phyloP scores from a whole-genome alignment of 2,888 invertebrate genomes.

The Neoscelio sp. region DNA sequence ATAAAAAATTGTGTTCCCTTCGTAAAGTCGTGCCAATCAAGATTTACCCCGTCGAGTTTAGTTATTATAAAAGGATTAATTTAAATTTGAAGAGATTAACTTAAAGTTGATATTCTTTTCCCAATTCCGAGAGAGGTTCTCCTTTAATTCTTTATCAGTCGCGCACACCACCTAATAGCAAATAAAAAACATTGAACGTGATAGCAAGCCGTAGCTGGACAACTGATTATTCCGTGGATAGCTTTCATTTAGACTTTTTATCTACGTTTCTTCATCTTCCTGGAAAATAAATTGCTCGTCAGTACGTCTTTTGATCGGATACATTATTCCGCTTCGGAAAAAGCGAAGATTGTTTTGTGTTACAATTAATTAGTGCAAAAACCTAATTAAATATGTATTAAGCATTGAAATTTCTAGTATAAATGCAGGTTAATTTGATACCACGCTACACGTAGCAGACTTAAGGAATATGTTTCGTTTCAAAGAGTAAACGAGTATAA shows the following conservation, averaged over 20 bases:
- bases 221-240: slow-evolving; percentile 39
- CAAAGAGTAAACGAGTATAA: no score
- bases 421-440: no score
- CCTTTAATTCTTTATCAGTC: slow-evolving; percentile 59
- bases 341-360: slow-evolving; percentile 21
- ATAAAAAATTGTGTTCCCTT: slow-evolving; percentile 4
- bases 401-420: no score
- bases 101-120: slow-evolving; percentile 29
- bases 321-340: slow-evolving; percentile 25
- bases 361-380: slow-evolving; percentile 33
- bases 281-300: slow-evolving; percentile 36
- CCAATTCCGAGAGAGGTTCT: slow-evolving; percentile 6
- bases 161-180: slow-evolving; percentile 15
- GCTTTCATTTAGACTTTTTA: slow-evolving; percentile 42
- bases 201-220: slow-evolving; percentile 42
- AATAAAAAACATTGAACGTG: slow-evolving; percentile 26
- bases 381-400: slow-evolving; percentile 5
- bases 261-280: slow-evolving; percentile 13
- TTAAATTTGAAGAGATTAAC: slow-evolving; percentile 3
- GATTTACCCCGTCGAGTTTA: neutral
- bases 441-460: no score
- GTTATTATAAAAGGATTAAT: slow-evolving; percentile 27
- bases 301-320: slow-evolving; percentile 20
- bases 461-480: no score
- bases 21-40: no score